A percentile compares a stretch with the other conserved stretches of the same genome.
Conservation (phyloP, 2,888 invertebrate species). For the Galerucella nymphaeae region DNA sequence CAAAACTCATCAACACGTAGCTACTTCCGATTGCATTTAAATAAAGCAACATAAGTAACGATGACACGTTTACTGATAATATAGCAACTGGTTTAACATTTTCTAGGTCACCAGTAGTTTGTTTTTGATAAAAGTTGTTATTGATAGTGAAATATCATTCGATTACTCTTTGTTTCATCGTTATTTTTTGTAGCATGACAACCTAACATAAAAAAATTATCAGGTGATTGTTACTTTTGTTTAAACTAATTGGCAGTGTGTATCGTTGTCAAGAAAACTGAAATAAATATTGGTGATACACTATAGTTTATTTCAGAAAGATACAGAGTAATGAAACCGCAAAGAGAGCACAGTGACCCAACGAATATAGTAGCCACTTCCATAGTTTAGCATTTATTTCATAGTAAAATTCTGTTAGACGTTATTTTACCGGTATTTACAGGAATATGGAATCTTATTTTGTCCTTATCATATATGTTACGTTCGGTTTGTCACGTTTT, state of each 20-base stretch:
- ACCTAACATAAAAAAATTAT: background rate
- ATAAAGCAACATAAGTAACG: background rate
- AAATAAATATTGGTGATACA: no score
- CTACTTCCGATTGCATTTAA: constrained; percentile 17
- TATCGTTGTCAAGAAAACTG: background rate
- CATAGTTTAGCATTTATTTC: no score
- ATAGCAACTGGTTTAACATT: constrained; percentile 11
- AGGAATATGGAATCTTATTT: no score
- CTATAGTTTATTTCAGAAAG: no score
- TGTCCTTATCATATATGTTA: no score
- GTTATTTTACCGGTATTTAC: no score
- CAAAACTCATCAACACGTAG: background rate
- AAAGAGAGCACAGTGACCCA: no score
- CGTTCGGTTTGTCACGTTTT: no score
- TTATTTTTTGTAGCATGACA: background rate
- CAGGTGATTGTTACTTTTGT: background rate
- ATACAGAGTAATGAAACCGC: no score
- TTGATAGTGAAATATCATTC: background rate
- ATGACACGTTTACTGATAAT: constrained; percentile 18
- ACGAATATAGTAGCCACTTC: no score
- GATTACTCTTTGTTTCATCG: constrained; percentile 6
- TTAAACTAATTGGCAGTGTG: background rate
- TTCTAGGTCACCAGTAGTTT: constrained; percentile 17
- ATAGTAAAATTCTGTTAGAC: no score
- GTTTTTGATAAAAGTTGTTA: constrained; percentile 16